phyloP scores from a whole-genome alignment of 1,140 invertebrate genomes.

The Metopolophium dirhodum region DNA sequence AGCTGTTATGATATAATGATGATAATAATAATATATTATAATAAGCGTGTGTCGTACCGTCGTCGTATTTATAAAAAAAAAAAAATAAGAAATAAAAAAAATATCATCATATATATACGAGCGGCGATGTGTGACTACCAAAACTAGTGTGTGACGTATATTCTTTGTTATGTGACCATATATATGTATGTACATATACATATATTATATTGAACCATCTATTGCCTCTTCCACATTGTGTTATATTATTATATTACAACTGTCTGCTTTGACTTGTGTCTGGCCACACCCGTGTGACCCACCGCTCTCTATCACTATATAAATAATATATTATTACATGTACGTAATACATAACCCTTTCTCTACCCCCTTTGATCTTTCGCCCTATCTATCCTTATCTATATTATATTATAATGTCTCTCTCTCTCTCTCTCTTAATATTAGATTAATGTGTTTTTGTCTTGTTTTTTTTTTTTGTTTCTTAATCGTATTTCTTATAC shows the following conservation, averaged over 20 bases:
- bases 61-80: not conserved
- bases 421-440: not conserved
- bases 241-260: not conserved
- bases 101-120: not conserved
- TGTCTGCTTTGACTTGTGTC: constrained; percentile 8
- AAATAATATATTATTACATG: not conserved
- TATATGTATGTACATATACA: not conserved
- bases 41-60: not conserved
- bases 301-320: not conserved
- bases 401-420: not conserved
- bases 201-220: not conserved
- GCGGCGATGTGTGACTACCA: constrained; percentile 46
- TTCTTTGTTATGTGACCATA: not conserved
- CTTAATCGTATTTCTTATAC: not conserved
- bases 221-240: constrained; percentile 30
- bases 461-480: not conserved
- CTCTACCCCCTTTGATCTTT: not conserved
- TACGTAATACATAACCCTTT: not conserved
- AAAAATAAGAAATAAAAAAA: constrained; percentile 5
- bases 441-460: not conserved
- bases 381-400: not conserved
- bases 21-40: constrained; percentile 3
- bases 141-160: constrained; percentile 37
- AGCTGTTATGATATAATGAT: not conserved
- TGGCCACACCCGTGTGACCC: not conserved